Evolutionary conservation across 2,113 vertebrate species (phyloP), one percentile per base, ranked within the genome.

Genomic region (Rhinoderma darwinii): DNA sequence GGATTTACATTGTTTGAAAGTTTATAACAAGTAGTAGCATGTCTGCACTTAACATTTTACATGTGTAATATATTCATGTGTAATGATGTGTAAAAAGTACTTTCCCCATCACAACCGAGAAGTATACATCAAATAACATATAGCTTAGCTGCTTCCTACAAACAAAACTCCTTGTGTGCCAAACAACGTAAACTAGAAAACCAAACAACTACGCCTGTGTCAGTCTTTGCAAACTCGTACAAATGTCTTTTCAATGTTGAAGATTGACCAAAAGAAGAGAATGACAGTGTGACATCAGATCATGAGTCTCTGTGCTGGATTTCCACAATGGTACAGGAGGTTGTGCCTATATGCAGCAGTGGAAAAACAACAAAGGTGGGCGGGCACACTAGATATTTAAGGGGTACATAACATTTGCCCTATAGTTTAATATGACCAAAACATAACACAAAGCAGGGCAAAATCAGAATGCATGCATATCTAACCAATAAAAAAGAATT

Each of bases 21-120:
- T 30, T 30, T 70, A 37, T 20, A 37, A 70, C 66, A 70, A 70
- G 66, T 37, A 70, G 66, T 5, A 37, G 32, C 66, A 37, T 9
- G 32, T 70, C 35, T 37, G 17, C 2, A 9, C 32, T 37, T 37
- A 70, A 1, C 15, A 4, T 70, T 70, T 70, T 70, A 37, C 66
- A 70, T 37, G 66, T 37, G 35, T 22, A 70, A 70, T 20, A 66
- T 66, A 66, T 66, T 66, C 32, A 70, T 70, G 66, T 70, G 30
- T 30, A 63, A 63, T 63, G 61, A 66, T 30, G 61, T 32, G 27
- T 70, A 37, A 30, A 37, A 20, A n/a, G n/a, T n/a, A n/a, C n/a
- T n/a, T n/a, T n/a, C n/a, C n/a, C n/a, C n/a, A n/a, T n/a, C 20
- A 20, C 20, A 20, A 51, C 44, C 51, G 27, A 51, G 18, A 78